Evolutionary conservation across 2,113 vertebrate genomes (phyloP), one percentile per base, ranked within the genome.

Genomic region (Nicator chloris): DNA sequence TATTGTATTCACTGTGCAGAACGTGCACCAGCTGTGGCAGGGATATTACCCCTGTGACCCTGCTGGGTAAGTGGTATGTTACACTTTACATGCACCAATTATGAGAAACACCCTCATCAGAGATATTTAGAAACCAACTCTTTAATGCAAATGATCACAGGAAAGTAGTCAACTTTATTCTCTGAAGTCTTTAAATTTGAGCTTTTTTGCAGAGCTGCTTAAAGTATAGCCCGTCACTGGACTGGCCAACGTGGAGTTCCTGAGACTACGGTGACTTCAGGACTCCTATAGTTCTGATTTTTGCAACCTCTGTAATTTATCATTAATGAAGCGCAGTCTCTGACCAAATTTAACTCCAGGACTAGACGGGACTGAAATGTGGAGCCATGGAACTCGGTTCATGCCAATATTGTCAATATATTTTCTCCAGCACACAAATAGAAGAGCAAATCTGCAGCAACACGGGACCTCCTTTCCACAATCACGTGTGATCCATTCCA

Each of bases 401-500:
- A 27, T 23, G 53, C 18, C 51, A 61, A 40, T 19, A 4, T 1
- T 47, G 12, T 7, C 20, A 75, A 28, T 2, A 1, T 4, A 24
- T 63, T 53, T 80, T 53, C 37, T 71, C 11, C 16, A 66, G 13
- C 4, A 33, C 33, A 19, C 10, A 76, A 44, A 69, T 0, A 64
- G 51, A 66, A n/a, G 13, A 71, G 42, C 10, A 86, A 70, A 61
- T 8, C 15, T 80, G 63, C 63, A 83, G 51, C 11, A 39, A 22
- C 27, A 39, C 0, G 0, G 14, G 57, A 13, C 13, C 24, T 44
- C 64, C 39, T 44, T 59, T 39, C 28, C n/a, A 27, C 23, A 31
- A 10, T 2, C 39, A 28, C 1, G 2, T 9, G 35, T 47, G 17
- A 13, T 39, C 23, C 53, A 68, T 26, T 12, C 44, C 39, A 19